Conservation (phyloP, 2,888 invertebrate genomes). For the Nomada lathburiana region DNA sequence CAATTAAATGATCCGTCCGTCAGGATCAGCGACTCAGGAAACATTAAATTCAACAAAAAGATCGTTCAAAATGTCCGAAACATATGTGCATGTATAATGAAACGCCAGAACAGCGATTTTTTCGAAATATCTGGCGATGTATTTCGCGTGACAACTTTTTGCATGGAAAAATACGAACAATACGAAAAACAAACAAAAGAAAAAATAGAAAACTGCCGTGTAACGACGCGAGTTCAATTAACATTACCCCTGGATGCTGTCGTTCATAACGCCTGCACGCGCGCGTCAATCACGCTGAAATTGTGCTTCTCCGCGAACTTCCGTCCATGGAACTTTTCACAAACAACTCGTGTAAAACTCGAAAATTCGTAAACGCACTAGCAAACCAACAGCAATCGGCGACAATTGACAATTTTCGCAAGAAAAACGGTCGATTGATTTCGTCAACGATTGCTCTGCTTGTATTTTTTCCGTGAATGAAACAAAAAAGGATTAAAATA, state of each 20-base stretch:
- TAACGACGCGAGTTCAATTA: conserved; percentile 62
- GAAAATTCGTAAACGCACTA: conserved; percentile 11
- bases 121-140: not conserved
- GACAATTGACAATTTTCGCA: not conserved
- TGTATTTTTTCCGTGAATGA: too few relatives aligned
- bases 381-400: not conserved
- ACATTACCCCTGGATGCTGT: conserved; percentile 49
- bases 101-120: conserved; percentile 14
- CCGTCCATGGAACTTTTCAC: conserved; percentile 18
- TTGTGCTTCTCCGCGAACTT: conserved; percentile 10
- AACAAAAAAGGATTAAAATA: conserved; percentile 5
- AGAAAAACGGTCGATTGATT: conserved; percentile 9
- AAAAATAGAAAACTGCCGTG: conserved; percentile 8
- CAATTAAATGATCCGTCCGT: too few relatives aligned
- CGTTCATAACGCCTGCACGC: conserved; percentile 21
- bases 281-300: conserved; percentile 39
- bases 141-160: conserved; percentile 35
- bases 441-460: not conserved
- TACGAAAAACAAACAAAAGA: not conserved
- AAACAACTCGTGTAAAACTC: conserved; percentile 5
- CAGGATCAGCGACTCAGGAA: too few relatives aligned
- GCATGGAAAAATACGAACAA: not conserved
- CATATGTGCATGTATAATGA: not conserved
- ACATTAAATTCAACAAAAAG: not conserved
- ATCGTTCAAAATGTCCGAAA: not conserved